Evolutionary conservation across 2,797 vertebrate species (phyloP).

Genomic region (Rhyacichthys aspro): DNA sequence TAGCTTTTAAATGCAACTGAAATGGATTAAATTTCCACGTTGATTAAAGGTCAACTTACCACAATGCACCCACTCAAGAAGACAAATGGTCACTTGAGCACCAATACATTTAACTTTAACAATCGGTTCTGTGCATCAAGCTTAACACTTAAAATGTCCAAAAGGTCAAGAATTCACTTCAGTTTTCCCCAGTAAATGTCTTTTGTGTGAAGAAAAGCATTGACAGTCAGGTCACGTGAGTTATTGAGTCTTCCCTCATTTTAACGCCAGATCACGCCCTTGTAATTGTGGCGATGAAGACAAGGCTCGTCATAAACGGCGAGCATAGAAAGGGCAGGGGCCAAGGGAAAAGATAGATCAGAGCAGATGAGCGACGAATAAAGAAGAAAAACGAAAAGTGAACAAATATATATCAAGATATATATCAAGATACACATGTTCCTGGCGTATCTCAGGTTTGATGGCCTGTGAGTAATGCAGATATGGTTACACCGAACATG

Average conservation of each 20-base stretch:
- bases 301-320: conserved; percentile 38
- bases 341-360: conserved; percentile 9
- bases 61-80: conserved; percentile 6
- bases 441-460: not conserved
- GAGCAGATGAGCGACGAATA: conserved; percentile 11
- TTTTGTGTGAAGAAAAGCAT: conserved; percentile 63
- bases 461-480: conserved; percentile 3
- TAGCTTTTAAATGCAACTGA: conserved; percentile 18
- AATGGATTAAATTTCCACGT: conserved; percentile 11
- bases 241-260: conserved; percentile 80
- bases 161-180: not conserved
- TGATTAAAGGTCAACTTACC: conserved; percentile 4
- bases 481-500: conserved; percentile 12
- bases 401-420: too few species aligned
- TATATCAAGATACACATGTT: not conserved
- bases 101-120: not conserved
- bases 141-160: not conserved
- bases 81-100: conserved; percentile 4
- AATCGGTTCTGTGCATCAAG: not conserved
- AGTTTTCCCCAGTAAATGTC: not conserved
- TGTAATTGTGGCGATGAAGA: conserved; percentile 52
- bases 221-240: conserved; percentile 76
- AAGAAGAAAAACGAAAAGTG: not conserved
- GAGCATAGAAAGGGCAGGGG: conserved; percentile 2
- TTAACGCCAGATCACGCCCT: conserved; percentile 75